Base-by-base conservation (phyloP, 2,797 vertebrate genomes). In the Myripristis jacobus region DNA sequence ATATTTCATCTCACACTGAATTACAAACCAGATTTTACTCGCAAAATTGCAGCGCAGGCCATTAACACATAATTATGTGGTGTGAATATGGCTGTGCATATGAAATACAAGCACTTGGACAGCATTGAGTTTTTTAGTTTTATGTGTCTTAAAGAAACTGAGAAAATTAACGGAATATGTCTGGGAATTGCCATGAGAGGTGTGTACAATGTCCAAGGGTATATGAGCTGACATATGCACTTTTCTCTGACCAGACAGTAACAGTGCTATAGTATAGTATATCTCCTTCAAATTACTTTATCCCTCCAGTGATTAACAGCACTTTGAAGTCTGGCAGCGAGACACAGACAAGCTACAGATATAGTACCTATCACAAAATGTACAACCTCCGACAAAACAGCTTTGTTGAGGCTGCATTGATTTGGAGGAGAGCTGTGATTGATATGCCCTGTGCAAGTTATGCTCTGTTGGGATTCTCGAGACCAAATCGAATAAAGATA, bases 21-120 rank as follows among this genome's bases (percentile, higher is more conserved):
- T 88, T 87, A 80, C 67, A 88, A 83, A 83, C 73, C 81, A 83
- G 75, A 76, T 81, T 86, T 75, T 71, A 51, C 76, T 82, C 66
- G 73, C 82, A 87, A 86, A 88, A 89, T 87, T 82, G 82, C 41
- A 31, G 81, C 70, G 41, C 62, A 77, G 78, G 73, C 73, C 78
- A 90, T 93, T 91, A 91, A 90, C 90, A 92, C 89, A 83, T 92
- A 89, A 90, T 92, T 88, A 90, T 59, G 36, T 78, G 75, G 85
- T 89, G 89, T 82, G 78, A 89, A 91, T 89, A 88, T 81, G 72
- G 55, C 70, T 43, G 64, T 71, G 74, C 78, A 73, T 73, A 77
- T 88, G 76, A 88, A 88, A 86, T 83, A 80, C 72, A 88, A 88
- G 81, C 75, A 63, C 77, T 86, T 83, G 68, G 83, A 71, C 59